Evolutionary conservation across 2,113 vertebrate species (phyloP).

Genomic region (Gallinago media): DNA sequence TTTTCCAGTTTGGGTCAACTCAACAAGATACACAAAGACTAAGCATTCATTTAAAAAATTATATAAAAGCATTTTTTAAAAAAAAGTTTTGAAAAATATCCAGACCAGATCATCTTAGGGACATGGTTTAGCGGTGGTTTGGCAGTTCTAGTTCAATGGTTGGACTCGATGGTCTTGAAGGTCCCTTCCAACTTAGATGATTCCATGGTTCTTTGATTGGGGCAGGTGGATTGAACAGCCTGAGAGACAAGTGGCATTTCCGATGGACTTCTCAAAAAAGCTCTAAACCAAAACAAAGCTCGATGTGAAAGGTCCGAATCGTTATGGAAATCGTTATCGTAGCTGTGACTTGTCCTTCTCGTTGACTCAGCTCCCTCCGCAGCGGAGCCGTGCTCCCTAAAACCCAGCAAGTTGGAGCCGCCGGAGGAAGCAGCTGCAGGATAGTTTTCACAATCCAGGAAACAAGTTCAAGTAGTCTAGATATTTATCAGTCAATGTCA

Average conservation of each 20-base stretch:
- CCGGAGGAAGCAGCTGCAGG: conserved; percentile 22
- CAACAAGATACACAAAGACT: background rate
- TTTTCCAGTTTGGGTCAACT: background rate
- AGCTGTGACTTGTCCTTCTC: background rate
- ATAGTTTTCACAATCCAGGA: background rate
- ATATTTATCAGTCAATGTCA: conserved; percentile 39
- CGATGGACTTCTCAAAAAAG: background rate
- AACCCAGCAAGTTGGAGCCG: background rate
- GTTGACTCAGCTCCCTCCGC: background rate
- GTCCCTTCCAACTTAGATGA: background rate
- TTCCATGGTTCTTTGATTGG: background rate
- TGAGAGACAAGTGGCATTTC: background rate
- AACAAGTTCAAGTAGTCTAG: conserved; percentile 1
- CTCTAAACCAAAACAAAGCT: rapidly evolving
- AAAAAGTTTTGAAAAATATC: background rate
- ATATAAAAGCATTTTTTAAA: background rate
- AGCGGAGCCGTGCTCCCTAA: background rate
- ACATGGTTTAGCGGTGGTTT: background rate
- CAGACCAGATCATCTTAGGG: background rate
- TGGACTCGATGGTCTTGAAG: background rate
- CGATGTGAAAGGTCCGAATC: rapidly evolving
- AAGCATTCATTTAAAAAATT: background rate
- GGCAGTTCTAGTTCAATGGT: background rate
- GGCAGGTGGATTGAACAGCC: background rate
- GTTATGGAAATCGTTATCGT: rapidly evolving